phyloP scores from a whole-genome alignment of 1,140 invertebrate species.

The Andricus grossulariae region DNA sequence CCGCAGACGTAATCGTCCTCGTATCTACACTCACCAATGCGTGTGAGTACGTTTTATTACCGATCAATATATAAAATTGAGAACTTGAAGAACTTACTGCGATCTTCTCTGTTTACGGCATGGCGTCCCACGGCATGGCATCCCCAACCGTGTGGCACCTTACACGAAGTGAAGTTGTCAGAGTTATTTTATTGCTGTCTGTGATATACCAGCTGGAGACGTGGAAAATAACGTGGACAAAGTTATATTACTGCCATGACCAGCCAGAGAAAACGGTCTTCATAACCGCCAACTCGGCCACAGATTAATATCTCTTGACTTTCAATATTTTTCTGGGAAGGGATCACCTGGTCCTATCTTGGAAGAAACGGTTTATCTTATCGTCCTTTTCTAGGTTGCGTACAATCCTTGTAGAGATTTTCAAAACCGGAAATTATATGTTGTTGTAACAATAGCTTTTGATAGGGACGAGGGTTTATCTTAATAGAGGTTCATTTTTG shows the following conservation, averaged over 20 bases:
- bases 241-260: conserved; percentile 4
- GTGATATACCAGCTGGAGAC: conserved; percentile 20
- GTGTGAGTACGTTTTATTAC: conserved; percentile 39
- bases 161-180: conserved; percentile 41
- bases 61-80: conserved; percentile 43
- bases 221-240: conserved; percentile 1
- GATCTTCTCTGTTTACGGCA: not conserved
- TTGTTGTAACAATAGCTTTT: not conserved
- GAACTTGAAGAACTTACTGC: not conserved
- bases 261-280: conserved; percentile 11
- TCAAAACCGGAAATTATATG: not conserved
- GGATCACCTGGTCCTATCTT: not conserved
- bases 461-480: not conserved
- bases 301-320: not conserved
- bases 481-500: conserved; percentile 1
- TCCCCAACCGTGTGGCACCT: conserved; percentile 17
- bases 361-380: conserved; percentile 15
- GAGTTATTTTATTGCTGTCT: conserved; percentile 41
- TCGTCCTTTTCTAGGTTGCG: not conserved
- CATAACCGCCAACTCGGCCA: conserved; percentile 12
- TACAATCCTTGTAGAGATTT: not conserved
- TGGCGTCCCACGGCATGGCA: not conserved
- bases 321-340: not conserved
- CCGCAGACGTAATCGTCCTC: conserved; percentile 18
- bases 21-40: conserved; percentile 25